phyloP scores from a whole-genome alignment of 1,140 invertebrate genomes.

The Mactra quadrangularis region DNA sequence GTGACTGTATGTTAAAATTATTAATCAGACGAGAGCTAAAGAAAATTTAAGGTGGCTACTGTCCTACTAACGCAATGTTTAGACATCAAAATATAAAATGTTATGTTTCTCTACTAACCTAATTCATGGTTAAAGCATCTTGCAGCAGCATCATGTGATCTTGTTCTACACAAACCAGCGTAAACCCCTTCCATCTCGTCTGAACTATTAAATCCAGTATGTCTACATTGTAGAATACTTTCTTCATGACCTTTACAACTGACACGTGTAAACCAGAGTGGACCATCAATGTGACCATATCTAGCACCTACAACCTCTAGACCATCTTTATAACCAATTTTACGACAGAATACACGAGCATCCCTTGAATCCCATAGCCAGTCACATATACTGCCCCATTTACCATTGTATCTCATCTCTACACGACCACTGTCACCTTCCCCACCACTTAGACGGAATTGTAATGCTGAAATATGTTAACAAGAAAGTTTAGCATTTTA shows the following conservation, averaged over 20 bases:
- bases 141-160: slow-evolving; percentile 52
- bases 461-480: slow-evolving; percentile 50
- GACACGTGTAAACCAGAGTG: slow-evolving; percentile 56
- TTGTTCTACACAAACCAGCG: slow-evolving; percentile 43
- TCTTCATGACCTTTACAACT: slow-evolving; percentile 58
- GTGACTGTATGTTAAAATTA: too few relatives aligned
- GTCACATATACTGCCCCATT: slow-evolving; percentile 91
- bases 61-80: too few relatives aligned
- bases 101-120: slow-evolving; percentile 39
- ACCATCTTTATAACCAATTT: slow-evolving; percentile 48
- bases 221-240: slow-evolving; percentile 43
- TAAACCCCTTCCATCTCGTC: slow-evolving; percentile 52
- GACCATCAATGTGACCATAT: slow-evolving; percentile 39
- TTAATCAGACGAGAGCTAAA: too few relatives aligned
- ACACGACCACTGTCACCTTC: slow-evolving; percentile 85
- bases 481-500: not conserved
- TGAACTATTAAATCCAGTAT: slow-evolving; percentile 57
- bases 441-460: slow-evolving; percentile 64
- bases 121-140: slow-evolving; percentile 54
- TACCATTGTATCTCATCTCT: slow-evolving; percentile 88
- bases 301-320: slow-evolving; percentile 44
- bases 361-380: slow-evolving; percentile 88
- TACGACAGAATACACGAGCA: slow-evolving; percentile 84
- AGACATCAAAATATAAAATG: too few relatives aligned
- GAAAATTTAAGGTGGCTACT: too few relatives aligned